Evolutionary conservation across 1,140 invertebrate species (phyloP), one percentile per base, ranked within the genome.

Genomic region (Galleria mellonella): DNA sequence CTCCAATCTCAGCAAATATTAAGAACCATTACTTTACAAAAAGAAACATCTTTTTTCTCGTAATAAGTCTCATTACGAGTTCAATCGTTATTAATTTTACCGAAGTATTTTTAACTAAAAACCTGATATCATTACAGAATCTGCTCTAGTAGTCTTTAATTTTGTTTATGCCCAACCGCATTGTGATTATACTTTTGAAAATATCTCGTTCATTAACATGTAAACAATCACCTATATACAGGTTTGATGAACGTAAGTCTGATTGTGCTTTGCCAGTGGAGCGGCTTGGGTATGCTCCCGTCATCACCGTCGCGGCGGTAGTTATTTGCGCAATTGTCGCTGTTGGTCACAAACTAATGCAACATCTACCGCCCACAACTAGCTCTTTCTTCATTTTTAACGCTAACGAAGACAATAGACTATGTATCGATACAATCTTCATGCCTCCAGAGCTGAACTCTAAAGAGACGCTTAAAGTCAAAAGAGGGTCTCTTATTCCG

Each of bases 321-420:
- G 9, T 74, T 1, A 12, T 70, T 0, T 82, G 68, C 9, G 62
- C 55, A 0, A 6, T 70, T 4, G 30, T 75, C 7, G 69, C 69
- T 0, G 56, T 50, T 0, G 49, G 62, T 1, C 76, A 81, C 32
- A 36, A 67, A 1, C 46, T 84, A 9, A 30, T 68, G 9, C 52
- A 63, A 7, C 70, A 60, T 28, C 51, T 82, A 9, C 77, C 77
- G 0, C 63, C 72, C 0, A 40, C 51, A 9, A 60, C 69, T 0
- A 64, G 64, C 17, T 81, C 75, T 6, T 84, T 72, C 49, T 84
- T 84, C 51, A 74, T 82, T 13, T 84, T 84, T 41, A 79, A 79
- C 38, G 66, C 66, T 0, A 82, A 82, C 35, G 81, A 84, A 48
- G 77, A 82, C 51, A 84, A 84, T 47, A 59, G 77, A 5, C 62